Percentiles rank a stretch among this genome's conserved stretches.
Conservation (phyloP, 2,888 invertebrate species). For the Microplitis deprimator region DNA sequence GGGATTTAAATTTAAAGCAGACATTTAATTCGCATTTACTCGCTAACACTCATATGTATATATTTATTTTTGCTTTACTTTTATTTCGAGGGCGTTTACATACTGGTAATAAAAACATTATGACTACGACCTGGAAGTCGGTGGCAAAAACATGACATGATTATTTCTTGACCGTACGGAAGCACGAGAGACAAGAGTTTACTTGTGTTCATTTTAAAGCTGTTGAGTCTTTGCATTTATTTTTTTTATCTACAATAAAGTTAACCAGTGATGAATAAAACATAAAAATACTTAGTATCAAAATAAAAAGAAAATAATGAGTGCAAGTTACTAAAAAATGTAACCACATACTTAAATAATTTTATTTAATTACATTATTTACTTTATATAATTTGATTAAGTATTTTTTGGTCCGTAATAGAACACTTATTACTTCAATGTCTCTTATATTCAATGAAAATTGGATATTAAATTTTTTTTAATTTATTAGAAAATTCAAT, state of each 20-base stretch:
- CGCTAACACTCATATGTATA: no score
- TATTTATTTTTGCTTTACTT: not conserved
- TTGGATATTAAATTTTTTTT: no score
- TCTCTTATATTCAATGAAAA: no score
- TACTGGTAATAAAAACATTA: conserved; percentile 7
- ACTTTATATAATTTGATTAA: no score
- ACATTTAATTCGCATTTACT: no score
- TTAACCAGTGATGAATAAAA: not conserved
- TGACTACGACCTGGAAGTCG: conserved; percentile 9
- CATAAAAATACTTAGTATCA: not conserved
- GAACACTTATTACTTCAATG: no score
- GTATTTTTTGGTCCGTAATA: no score
- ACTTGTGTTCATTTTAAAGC: not conserved
- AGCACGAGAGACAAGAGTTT: not conserved
- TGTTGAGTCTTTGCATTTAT: not conserved
- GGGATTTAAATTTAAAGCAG: no score
- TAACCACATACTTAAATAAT: no score
- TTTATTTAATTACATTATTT: no score
- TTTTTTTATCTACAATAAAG: not conserved
- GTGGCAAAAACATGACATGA: conserved; percentile 13
- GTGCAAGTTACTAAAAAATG: no score
- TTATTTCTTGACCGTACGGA: not conserved
- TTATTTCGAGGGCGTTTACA: not conserved
- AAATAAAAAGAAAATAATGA: not conserved
- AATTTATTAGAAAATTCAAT: no score